Evolutionary conservation across 2,113 vertebrate genomes (phyloP), one percentile per base, ranked within the genome.

Genomic region (Myiagra hebetior): DNA sequence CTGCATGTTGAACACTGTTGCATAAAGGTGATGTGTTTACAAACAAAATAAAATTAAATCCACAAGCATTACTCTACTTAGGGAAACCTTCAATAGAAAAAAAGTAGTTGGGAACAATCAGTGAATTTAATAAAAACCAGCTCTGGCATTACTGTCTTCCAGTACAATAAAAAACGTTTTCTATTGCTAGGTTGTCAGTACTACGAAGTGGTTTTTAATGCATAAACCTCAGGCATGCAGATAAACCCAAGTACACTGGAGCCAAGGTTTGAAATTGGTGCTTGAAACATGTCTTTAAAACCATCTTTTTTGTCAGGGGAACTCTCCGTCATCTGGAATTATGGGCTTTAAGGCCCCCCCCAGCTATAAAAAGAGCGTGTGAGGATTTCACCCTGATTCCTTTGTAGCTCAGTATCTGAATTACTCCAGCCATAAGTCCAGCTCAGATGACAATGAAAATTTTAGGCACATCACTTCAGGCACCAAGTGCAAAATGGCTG

Each of bases 221-320:
- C 14, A 62, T 74, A 86, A 95, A 89, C 76, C 86, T 89, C 93
- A 93, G 69, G 73, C 39, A 87, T 67, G 76, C 56, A 91, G 91
- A 95, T 84, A 87, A 95, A 92, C 24, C 68, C 35, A 78, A 72
- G 24, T 31, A 87, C 60, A 35, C 39, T 70, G 56, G 17, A 92
- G 76, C 60, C 84, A 93, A 89, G 19, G 28, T 75, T 89, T 81
- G 69, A 78, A 95, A 85, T 0, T 68, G 33, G 42, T 85, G 39
- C 65, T 85, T 64, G 80, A 84, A 96, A 87, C 55, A 63, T 80
- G 92, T 81, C 59, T 47, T 86, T 78, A 84, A 70, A 91, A 35
- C 8, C 37, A 70, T 68, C 53, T 47, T 75, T 50, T 78, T 87
- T 75, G 68, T 86, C 65, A 87, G 15, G 42, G 50, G 23, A 92